A percentile compares a stretch with the other conserved stretches of the same genome.
phyloP scores from a whole-genome alignment of 2,888 invertebrate genomes.

The Osmoderma eremita region DNA sequence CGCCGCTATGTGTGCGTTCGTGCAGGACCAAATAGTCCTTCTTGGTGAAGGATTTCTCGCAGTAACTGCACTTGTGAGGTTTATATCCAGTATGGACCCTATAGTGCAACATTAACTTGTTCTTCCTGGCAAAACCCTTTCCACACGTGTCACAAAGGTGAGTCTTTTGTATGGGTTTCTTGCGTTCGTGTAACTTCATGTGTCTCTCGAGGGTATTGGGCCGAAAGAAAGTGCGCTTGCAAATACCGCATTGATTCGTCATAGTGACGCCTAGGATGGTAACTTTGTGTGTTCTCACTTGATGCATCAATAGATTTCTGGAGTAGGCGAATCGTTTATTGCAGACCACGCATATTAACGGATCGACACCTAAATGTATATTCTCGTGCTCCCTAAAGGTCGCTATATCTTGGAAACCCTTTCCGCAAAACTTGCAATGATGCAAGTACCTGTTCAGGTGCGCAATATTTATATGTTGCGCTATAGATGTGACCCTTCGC shows the following conservation, averaged over 20 bases:
- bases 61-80: constrained; percentile 60
- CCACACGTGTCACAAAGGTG: constrained; percentile 59
- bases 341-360: constrained; percentile 66
- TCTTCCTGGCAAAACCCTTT: constrained; percentile 58
- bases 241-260: constrained; percentile 59
- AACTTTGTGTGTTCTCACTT: constrained; percentile 57
- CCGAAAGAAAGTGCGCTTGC: constrained; percentile 56
- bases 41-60: constrained; percentile 71
- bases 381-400: constrained; percentile 68
- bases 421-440: constrained; percentile 67
- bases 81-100: constrained; percentile 55
- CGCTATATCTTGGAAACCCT: constrained; percentile 67
- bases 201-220: constrained; percentile 62
- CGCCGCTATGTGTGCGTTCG: constrained; percentile 71
- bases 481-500: constrained; percentile 52
- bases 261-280: constrained; percentile 62
- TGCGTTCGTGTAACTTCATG: constrained; percentile 49
- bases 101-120: constrained; percentile 56
- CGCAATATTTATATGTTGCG: constrained; percentile 57
- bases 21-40: constrained; percentile 71
- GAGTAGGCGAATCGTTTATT: constrained; percentile 65
- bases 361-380: constrained; percentile 66
- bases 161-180: constrained; percentile 47
- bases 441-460: constrained; percentile 63
- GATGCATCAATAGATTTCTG: constrained; percentile 59